These are phyloP conservation scores for Crotophaga sulcirostris DNA, from an alignment of 2,113 vertebrate genomes.

Conservation along the genomic window DNA sequence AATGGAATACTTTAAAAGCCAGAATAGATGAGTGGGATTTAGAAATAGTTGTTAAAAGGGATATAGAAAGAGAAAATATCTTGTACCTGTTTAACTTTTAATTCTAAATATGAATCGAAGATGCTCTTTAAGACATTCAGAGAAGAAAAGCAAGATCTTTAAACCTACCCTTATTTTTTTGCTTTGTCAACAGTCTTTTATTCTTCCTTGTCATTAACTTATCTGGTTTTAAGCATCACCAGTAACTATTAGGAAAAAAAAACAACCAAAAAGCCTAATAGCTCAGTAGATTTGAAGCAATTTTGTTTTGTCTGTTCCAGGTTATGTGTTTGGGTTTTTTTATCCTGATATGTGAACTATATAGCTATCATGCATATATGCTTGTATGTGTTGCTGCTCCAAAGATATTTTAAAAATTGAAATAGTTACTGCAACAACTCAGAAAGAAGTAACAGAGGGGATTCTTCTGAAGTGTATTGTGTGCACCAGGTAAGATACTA, in stretches of 20 bases:
- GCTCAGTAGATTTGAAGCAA: neutral
- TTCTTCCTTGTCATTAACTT: neutral
- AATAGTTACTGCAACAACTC: neutral
- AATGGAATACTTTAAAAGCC: neutral
- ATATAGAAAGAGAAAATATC: neutral
- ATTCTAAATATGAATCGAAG: neutral
- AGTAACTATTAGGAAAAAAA: neutral
- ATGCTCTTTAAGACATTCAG: neutral
- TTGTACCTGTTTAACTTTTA: neutral
- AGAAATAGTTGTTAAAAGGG: neutral
- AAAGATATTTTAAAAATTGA: neutral
- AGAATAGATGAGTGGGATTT: neutral
- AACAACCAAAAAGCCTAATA: neutral
- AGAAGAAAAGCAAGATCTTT: neutral
- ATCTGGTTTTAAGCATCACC: neutral
- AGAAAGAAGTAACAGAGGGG: neutral
- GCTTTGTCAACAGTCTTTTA: neutral
- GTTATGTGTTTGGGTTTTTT: fast-evolving
- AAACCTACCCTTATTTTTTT: neutral
- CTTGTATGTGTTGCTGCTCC: neutral
- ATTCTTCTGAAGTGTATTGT: neutral
- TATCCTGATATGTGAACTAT: neutral
- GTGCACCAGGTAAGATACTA: neutral
- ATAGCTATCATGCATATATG: neutral
- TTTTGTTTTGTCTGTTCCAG: neutral